A percentile compares a stretch with the other conserved stretches of the same genome.
Conservation (phyloP, 2,888 invertebrate species). For the Sminthurinus aureus region DNA sequence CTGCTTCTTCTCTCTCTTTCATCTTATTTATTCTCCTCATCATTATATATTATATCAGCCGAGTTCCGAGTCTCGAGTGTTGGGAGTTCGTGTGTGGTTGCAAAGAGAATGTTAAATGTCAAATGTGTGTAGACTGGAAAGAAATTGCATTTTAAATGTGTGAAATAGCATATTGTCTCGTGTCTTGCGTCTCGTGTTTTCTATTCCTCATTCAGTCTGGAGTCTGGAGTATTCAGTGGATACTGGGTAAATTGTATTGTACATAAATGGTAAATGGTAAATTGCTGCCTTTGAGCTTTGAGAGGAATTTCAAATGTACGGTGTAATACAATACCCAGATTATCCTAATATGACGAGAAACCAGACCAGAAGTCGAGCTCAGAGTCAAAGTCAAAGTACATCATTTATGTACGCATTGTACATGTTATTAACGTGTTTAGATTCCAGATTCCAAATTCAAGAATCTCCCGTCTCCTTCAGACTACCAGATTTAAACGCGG, state of each 20-base stretch:
- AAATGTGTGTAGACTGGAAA: not conserved
- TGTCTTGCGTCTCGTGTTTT: constrained; percentile 16
- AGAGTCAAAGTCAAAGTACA: not conserved
- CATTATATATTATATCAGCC: constrained; percentile 19
- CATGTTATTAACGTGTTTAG: too few relatives aligned
- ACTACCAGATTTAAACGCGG: not conserved
- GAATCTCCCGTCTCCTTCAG: too few relatives aligned
- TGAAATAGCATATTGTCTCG: constrained; percentile 17
- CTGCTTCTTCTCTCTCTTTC: too few relatives aligned
- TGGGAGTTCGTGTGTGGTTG: constrained; percentile 28
- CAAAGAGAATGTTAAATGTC: not conserved
- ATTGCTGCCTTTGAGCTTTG: too few relatives aligned
- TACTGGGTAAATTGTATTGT: too few relatives aligned
- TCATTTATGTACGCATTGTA: too few relatives aligned
- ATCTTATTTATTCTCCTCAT: constrained; percentile 10
- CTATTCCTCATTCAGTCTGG: not conserved
- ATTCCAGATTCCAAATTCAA: too few relatives aligned
- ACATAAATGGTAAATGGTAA: too few relatives aligned
- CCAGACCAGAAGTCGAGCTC: not conserved
- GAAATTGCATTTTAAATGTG: constrained; percentile 28
- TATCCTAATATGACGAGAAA: not conserved
- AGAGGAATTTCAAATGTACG: too few relatives aligned
- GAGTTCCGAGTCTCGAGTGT: not conserved
- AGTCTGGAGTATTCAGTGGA: too few relatives aligned
- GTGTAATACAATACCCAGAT: too few relatives aligned